These are phyloP conservation scores for Scartelaos histophorus DNA, from an alignment of 2,113 vertebrate species.

Conservation along the genomic window DNA sequence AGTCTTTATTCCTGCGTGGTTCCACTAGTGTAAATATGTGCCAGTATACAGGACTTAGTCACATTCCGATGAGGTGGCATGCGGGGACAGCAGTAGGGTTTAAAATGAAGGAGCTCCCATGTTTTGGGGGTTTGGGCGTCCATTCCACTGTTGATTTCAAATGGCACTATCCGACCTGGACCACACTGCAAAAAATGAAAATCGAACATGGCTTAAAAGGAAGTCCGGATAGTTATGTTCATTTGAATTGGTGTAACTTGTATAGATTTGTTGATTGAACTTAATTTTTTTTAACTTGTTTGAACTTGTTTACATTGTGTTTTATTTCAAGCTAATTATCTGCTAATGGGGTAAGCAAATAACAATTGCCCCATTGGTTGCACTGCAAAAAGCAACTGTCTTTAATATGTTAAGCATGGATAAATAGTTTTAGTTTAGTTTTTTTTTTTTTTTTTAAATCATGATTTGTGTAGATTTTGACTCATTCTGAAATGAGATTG, in stretches of 20 bases:
- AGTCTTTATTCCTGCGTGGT: slow-evolving; percentile 8
- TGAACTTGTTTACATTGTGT: neutral
- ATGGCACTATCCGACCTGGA: neutral
- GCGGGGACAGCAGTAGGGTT: neutral
- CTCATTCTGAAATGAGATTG: neutral
- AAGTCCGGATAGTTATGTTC: neutral
- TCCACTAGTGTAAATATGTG: slow-evolving; percentile 44
- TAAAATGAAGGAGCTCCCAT: neutral
- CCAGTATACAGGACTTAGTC: slow-evolving; percentile 29
- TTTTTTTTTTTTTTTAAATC: neutral
- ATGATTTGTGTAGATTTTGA: neutral
- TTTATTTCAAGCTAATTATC: neutral
- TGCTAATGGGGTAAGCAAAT: neutral
- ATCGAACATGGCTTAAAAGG: neutral
- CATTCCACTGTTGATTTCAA: neutral
- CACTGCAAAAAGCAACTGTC: neutral
- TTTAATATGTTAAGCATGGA: neutral
- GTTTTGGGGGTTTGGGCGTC: neutral
- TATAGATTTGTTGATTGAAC: too few species aligned
- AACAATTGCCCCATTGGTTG: too few species aligned
- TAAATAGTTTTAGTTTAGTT: neutral
- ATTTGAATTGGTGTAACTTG: neutral
- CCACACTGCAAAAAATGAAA: neutral
- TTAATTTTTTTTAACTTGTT: too few species aligned
- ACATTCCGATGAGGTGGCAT: slow-evolving; percentile 60